Evolutionary conservation across 2,797 vertebrate species (phyloP), one percentile per base, ranked within the genome.

Genomic region (Harpia harpyja): DNA sequence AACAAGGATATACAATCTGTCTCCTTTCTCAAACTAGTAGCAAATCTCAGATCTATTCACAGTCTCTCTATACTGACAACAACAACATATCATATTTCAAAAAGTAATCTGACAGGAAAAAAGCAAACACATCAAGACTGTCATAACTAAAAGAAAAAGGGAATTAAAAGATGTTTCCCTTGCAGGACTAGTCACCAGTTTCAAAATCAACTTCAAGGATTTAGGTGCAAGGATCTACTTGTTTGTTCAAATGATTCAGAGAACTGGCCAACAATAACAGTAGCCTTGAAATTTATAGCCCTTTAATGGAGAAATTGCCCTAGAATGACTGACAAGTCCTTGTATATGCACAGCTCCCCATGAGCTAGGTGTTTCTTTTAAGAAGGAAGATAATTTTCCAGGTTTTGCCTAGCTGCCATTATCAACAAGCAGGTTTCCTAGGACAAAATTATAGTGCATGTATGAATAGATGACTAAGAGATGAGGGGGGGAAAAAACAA

Each of bases 401-500:
- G 20, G 17, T 51, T 83, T 84, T 84, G 14, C 59, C 56, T 37
- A 37, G 24, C 11, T 75, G 49, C 73, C 41, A 12, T 49, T 92
- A 77, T 44, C 49, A 75, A 54, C 18, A 81, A 49, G 12, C 12
- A 33, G 32, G 15, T 84, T 65, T 72, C 41, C 82, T 88, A n/a
- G 30, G 41, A 69, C 9, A 86, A 54, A 88, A 84, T n/a, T 73
- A 53, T 6, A 56, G 30, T 15, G 30, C 18, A 39, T 19, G 2
- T 56, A 48, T 48, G 20, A 92, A 81, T 88, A 88, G 19, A 64
- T 46, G 39, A 74, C 35, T 63, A 73, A 85, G 56, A 61, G 14
- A 53, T n/a, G 18, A 25, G 8, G 37, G 7, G 6, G 4, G 0
- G 4, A 2, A 22, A 21, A 30, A 15, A 0, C 1, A n/a, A 72